phyloP scores from a whole-genome alignment of 2,888 invertebrate genomes.

The Pyrrhosoma nymphula region DNA sequence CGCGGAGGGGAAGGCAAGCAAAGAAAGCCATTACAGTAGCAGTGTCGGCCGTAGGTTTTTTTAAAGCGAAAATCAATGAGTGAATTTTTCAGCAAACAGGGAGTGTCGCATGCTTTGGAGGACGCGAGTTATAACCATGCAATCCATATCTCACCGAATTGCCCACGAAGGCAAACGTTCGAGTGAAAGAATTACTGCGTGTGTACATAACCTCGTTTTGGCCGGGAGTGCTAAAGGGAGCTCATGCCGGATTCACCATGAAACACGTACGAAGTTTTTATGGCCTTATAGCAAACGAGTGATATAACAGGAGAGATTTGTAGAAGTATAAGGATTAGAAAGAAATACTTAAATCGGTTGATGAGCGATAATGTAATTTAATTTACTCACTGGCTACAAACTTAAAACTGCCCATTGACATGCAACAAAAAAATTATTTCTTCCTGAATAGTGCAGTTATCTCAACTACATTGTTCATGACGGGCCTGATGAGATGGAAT shows the following conservation, averaged over 20 bases:
- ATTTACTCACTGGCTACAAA: neutral
- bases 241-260: neutral
- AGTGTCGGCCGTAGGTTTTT: neutral
- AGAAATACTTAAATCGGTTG: neutral
- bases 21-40: neutral
- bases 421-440: neutral
- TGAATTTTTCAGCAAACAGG: neutral
- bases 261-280: neutral
- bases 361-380: neutral
- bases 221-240: neutral
- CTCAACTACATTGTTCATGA: too few relatives aligned
- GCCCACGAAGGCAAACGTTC: neutral
- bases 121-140: neutral
- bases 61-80: neutral
- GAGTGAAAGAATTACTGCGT: neutral
- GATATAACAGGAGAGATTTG: neutral
- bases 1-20: too few relatives aligned
- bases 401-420: neutral
- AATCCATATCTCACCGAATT: neutral
- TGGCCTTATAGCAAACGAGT: neutral
- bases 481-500: too few relatives aligned
- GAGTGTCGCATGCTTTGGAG: neutral
- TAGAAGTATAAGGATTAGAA: neutral
- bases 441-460: too few relatives aligned
- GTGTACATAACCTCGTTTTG: constrained; percentile 11